Conservation (phyloP, 2,797 vertebrate genomes). For the Chelmon rostratus region DNA sequence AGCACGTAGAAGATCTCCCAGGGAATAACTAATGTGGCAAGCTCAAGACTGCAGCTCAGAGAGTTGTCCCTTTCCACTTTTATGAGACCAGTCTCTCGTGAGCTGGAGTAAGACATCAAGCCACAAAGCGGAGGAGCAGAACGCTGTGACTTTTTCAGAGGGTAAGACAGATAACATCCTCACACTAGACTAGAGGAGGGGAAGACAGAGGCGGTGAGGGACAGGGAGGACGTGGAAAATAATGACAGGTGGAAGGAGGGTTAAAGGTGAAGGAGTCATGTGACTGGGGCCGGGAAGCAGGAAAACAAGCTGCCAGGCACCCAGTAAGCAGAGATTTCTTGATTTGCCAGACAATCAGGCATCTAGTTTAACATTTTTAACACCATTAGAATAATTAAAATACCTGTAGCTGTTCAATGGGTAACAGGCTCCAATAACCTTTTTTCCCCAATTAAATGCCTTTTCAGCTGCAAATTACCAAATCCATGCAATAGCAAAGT, state of each 20-base stretch:
- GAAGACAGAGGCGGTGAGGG: neutral
- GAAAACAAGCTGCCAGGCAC: conserved; percentile 13
- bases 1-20: conserved; percentile 47
- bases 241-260: conserved; percentile 23
- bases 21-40: conserved; percentile 64
- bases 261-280: conserved; percentile 21
- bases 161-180: conserved; percentile 26
- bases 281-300: neutral
- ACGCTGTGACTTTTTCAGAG: conserved; percentile 40
- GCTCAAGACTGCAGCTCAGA: conserved; percentile 56
- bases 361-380: neutral
- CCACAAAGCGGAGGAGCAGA: conserved; percentile 42
- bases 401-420: neutral
- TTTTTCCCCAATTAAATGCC: neutral
- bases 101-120: conserved; percentile 71
- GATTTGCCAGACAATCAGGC: neutral
- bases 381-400: neutral
- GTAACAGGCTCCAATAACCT: neutral
- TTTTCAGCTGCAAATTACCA: neutral
- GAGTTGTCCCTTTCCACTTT: conserved; percentile 62
- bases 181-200: conserved; percentile 18
- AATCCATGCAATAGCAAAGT: neutral
- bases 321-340: neutral
- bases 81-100: conserved; percentile 48
- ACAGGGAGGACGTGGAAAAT: conserved; percentile 7